Evolutionary conservation across 2,113 vertebrate species (phyloP), one percentile per base, ranked within the genome.

Genomic region (Cyphomyrus discorhynchus): DNA sequence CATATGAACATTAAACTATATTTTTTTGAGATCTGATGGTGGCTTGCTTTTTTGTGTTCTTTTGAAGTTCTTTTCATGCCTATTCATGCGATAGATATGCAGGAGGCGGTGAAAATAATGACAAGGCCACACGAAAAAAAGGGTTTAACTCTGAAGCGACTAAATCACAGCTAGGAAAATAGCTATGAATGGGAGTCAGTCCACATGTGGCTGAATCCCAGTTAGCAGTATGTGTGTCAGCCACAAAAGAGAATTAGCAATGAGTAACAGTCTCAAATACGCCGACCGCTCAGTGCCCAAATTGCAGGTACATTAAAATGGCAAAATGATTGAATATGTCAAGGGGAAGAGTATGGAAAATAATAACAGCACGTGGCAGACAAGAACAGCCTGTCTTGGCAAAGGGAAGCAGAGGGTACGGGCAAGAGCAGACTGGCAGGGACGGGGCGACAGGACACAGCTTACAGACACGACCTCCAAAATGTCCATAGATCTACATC

Each of bases 1-100:
- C 94, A 95, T 95, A 96, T 96, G 89, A 94, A 96, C 95, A 97
- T 97, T 97, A 97, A 97, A 97, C 95, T 96, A 96, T 97, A 97
- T 98, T 96, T 95, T 84, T 96, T 95, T 95, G 92, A 96, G 95
- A 93, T 94, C 92, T 93, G 89, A 94, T 92, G 83, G 93, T 95
- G 93, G 89, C 13, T 19, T 53, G 50, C 52, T 83, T 88, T 84
- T 90, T 66, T 50, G 31, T 56, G 7, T 80, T 80, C 77, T 90
- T n/a, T 86, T 50, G 6, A n/a, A 9, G 47, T 62, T 90, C 47
- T 83, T 90, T 27, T 87, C n/a, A 84, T 84, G 19, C 19, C 47
- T 35, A 88, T 31, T 87, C 15, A 47, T 84, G 7, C 19, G 35
- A 80, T 1, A 6, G 35, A 42, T 42, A 8, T 42, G 31, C 74